These are phyloP conservation scores for Pelmatolapia mariae DNA, from an alignment of 2,113 vertebrate genomes.

Conservation along the genomic window DNA sequence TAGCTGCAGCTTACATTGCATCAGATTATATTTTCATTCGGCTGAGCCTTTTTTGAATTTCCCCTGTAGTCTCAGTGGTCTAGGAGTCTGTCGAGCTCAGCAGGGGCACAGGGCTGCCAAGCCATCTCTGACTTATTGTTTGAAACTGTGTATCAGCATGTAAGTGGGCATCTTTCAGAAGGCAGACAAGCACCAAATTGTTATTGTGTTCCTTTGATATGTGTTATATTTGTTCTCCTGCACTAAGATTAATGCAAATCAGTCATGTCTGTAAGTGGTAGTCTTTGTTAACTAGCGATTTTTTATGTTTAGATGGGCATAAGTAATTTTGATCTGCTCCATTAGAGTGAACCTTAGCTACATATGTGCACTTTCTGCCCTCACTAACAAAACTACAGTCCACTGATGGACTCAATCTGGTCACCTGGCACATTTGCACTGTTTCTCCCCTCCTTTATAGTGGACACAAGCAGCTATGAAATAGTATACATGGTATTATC, in stretches of 20 bases:
- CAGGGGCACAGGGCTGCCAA: not conserved
- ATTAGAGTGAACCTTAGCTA: not conserved
- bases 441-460: not conserved
- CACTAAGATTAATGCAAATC: not conserved
- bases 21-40: not conserved
- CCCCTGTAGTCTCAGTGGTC: not conserved
- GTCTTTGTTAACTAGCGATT: not conserved
- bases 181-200: not conserved
- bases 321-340: not conserved
- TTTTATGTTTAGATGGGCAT: not conserved
- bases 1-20: not conserved
- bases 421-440: not conserved
- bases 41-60: not conserved
- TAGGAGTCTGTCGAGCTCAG: not conserved
- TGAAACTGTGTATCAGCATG: not conserved
- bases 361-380: not conserved
- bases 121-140: not conserved
- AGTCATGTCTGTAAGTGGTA: not conserved
- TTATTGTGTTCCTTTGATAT: not conserved
- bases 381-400: not conserved
- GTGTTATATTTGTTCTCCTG: not conserved
- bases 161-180: not conserved
- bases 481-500: conserved; percentile 35
- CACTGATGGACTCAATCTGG: conserved; percentile 34
- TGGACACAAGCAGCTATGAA: not conserved